phyloP scores from a whole-genome alignment of 2,113 vertebrate genomes.

The Antidorcas marsupialis region DNA sequence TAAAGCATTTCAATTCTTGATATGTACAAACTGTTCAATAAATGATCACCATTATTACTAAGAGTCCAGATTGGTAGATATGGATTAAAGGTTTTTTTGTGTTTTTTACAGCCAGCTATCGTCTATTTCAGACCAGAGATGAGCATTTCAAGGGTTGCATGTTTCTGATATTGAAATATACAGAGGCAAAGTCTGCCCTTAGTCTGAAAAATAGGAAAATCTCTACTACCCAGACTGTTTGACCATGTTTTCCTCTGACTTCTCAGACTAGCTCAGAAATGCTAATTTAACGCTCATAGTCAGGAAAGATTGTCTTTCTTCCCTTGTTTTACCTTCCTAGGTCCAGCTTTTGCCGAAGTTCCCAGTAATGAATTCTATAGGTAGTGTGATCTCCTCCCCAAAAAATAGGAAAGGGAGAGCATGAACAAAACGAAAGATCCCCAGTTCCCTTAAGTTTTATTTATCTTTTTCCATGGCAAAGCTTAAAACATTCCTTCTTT shows the following conservation, averaged over 20 bases:
- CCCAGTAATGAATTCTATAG: constrained; percentile 55
- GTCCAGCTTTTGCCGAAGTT: background rate
- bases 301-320: constrained; percentile 59
- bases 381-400: constrained; percentile 25
- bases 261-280: constrained; percentile 23
- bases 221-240: background rate
- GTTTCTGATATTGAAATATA: background rate
- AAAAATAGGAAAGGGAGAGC: constrained; percentile 33
- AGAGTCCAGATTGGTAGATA: background rate
- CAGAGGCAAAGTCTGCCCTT: background rate
- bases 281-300: constrained; percentile 57
- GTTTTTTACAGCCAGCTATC: background rate
- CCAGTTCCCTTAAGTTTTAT: constrained; percentile 50
- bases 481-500: constrained; percentile 51
- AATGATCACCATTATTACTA: background rate
- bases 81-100: background rate
- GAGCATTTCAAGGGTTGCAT: background rate
- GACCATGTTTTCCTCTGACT: background rate
- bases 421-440: constrained; percentile 33
- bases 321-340: constrained; percentile 29
- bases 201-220: background rate
- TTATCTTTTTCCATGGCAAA: constrained; percentile 48
- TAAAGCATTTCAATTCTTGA: background rate
- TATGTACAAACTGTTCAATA: background rate
- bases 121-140: background rate